These are phyloP conservation scores for Lamprotornis superbus DNA, from an alignment of 2,113 vertebrate genomes.

Conservation along the genomic window DNA sequence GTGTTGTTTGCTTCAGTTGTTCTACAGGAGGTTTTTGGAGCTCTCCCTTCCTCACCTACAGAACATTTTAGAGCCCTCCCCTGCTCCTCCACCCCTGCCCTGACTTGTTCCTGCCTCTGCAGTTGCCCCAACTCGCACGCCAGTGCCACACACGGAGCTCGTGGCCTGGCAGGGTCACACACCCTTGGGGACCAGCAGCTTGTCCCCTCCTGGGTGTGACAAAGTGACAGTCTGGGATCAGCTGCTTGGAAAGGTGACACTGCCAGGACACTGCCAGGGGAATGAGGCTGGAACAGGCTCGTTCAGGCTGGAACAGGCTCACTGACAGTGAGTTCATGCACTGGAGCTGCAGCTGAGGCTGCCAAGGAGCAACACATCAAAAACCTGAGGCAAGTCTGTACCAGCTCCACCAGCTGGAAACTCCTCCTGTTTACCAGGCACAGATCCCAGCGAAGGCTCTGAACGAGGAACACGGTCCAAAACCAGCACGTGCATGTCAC, in stretches of 20 bases:
- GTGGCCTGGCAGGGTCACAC: neutral
- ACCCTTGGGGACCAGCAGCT: accelerated
- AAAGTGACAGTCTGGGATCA: accelerated
- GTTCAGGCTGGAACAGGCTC: neutral
- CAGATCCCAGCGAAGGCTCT: neutral
- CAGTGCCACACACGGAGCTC: neutral
- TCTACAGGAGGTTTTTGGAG: neutral
- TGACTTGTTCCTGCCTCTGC: neutral
- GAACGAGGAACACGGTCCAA: neutral
- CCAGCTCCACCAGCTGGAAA: neutral
- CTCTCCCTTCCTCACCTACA: neutral
- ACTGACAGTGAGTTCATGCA: neutral
- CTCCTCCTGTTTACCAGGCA: neutral
- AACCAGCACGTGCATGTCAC: accelerated
- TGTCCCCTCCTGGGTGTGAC: accelerated
- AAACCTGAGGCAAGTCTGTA: neutral
- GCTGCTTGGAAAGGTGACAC: neutral
- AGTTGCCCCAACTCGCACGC: accelerated
- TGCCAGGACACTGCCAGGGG: neutral
- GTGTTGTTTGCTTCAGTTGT: accelerated
- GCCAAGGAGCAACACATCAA: neutral
- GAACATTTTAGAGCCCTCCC: neutral
- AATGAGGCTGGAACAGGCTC: neutral
- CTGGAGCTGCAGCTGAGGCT: neutral
- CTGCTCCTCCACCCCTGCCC: neutral